phyloP scores from a whole-genome alignment of 1,140 invertebrate genomes.

The Helicoverpa armigera region DNA sequence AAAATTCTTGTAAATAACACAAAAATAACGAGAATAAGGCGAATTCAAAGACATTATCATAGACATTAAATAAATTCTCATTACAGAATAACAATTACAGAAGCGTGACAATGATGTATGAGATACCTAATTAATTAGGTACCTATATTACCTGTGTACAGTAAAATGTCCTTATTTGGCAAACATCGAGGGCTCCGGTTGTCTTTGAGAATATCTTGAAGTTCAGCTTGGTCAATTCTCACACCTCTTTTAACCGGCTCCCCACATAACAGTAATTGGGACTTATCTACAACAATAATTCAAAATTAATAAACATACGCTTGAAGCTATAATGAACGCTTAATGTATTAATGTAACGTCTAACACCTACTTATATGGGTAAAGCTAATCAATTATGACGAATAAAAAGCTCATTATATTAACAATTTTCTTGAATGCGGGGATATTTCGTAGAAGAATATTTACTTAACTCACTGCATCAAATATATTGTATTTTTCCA shows the following conservation, averaged over 20 bases:
- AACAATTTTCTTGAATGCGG: constrained; percentile 1
- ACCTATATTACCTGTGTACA: constrained; percentile 86
- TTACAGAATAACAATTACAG: not conserved
- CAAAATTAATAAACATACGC: not conserved
- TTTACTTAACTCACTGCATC: not conserved
- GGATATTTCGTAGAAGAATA: constrained; percentile 13
- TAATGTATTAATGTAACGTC: not conserved
- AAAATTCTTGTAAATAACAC: not conserved
- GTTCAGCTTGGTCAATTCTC: constrained; percentile 82
- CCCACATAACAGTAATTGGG: constrained; percentile 90
- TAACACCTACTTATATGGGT: constrained; percentile 15
- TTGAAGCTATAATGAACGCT: not conserved
- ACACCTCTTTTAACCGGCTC: constrained; percentile 79
- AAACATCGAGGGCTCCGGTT: constrained; percentile 87
- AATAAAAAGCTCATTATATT: constrained; percentile 19
- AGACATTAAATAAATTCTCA: constrained; percentile 11
- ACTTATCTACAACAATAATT: constrained; percentile 88
- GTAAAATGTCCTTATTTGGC: constrained; percentile 88
- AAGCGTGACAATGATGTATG: not conserved
- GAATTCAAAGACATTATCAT: not conserved
- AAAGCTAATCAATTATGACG: constrained; percentile 1
- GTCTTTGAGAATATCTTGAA: constrained; percentile 80
- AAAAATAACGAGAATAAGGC: not conserved
- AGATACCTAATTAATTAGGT: constrained; percentile 7
- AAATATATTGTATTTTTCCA: not conserved